Evolutionary conservation across 2,113 vertebrate species (phyloP).

Genomic region (Hypanus sabinus): DNA sequence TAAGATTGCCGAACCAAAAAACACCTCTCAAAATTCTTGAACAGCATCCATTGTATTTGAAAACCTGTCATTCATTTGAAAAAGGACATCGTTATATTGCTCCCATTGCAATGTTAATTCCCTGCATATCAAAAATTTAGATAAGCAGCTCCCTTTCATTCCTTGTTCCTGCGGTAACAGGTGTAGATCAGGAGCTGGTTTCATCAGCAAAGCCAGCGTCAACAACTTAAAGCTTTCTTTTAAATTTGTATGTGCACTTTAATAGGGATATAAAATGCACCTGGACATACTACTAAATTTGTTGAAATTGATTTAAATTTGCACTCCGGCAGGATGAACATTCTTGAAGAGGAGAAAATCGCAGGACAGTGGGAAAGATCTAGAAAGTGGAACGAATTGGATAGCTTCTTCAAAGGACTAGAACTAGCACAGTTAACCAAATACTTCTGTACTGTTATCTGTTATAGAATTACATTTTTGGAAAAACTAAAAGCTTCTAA

Average conservation of each 20-base stretch:
- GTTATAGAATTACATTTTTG: too few species aligned
- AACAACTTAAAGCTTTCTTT: neutral
- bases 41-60: too few species aligned
- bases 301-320: neutral
- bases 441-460: neutral
- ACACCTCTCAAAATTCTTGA: neutral
- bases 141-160: neutral
- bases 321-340: neutral
- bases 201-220: neutral
- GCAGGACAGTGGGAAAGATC: neutral
- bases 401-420: neutral
- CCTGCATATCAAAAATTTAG: neutral
- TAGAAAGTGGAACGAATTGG: neutral
- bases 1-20: neutral
- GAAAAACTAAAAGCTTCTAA: too few species aligned
- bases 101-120: neutral
- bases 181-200: neutral
- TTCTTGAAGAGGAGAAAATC: neutral
- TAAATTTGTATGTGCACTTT: neutral
- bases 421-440: neutral
- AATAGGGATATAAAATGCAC: neutral
- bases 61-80: neutral
- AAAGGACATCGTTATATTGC: neutral
- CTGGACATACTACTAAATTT: neutral
- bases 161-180: neutral